Conservation (phyloP, 2,113 vertebrate species). For the Plecturocebus donacophilus region DNA sequence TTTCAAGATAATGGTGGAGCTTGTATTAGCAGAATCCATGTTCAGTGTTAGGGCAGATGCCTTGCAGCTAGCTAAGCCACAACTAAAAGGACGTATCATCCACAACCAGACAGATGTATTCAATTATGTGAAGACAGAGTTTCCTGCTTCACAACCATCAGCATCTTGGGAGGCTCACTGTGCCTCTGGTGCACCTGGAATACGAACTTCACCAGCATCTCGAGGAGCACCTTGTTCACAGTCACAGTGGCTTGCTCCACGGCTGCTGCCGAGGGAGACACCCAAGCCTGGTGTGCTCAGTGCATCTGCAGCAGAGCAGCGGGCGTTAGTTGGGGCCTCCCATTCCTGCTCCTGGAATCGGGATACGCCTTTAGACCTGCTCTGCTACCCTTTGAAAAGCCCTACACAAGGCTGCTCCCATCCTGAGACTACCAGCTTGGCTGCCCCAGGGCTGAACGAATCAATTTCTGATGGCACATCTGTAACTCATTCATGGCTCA, state of each 20-base stretch:
- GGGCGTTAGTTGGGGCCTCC: neutral
- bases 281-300: neutral
- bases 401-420: neutral
- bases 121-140: neutral
- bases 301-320: neutral
- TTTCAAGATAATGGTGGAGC: neutral
- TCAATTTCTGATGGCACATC: slow-evolving; percentile 42
- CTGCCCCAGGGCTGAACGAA: neutral
- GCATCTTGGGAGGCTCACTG: neutral
- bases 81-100: neutral
- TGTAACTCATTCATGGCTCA: slow-evolving; percentile 39
- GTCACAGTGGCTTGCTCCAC: neutral
- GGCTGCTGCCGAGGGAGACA: neutral
- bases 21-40: neutral
- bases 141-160: neutral
- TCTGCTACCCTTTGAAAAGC: neutral
- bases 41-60: too few species aligned
- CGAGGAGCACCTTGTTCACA: accelerated
- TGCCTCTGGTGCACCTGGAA: too few species aligned
- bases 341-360: neutral
- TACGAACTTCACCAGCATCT: neutral
- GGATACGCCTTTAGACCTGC: neutral
- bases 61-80: neutral
- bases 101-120: neutral
- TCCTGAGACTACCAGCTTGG: slow-evolving; percentile 2